Base-by-base conservation (phyloP, 2,113 vertebrate genomes). In the Peucedramus taeniatus region DNA sequence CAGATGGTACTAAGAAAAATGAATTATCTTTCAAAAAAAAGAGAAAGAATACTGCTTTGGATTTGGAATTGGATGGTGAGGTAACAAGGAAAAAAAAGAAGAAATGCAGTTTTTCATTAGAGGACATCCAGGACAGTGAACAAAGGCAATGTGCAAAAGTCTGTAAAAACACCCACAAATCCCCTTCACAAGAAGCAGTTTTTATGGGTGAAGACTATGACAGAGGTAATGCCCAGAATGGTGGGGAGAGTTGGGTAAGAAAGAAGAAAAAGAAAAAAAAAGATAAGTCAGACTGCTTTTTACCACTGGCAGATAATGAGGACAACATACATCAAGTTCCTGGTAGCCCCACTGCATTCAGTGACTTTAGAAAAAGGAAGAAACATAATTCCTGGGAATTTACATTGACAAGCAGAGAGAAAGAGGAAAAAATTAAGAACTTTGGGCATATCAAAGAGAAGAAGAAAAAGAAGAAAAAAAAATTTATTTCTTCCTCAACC, bases 201-300 rank as follows among this genome's bases (percentile, higher is more conserved):
- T 68, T 63, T 40, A 8, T 3, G 4, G 27, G 11, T 3, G 7
- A 70, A 59, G 66, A 13, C 45, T 37, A 8, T 12, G n/a, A 10
- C 51, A 57, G 18, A 65, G 26, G 12, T 17, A 7, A 5, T 75
- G 33, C 13, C 49, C 63, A 44, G 54, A 70, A n/a, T 30, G 53
- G 10, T 26, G 59, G 4, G 27, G 45, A 65, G 18, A 76, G 40
- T 47, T 56, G 10, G 14, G 20, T 26, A 28, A 82, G 21, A 77
- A 93, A 85, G 59, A 96, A 87, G 37, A 80, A 31, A 24, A 95
- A 91, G 49, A 96, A 91, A 5, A 85, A 89, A 37, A 95, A 97
- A 40, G 27, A 17, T 8, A 88, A 72, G 30, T 49, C 22, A 3
- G 28, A 14, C 26, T 89, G 19, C 9, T 27, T 90, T 65, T n/a